phyloP scores from a whole-genome alignment of 2,888 invertebrate species.

The Patella depressa region DNA sequence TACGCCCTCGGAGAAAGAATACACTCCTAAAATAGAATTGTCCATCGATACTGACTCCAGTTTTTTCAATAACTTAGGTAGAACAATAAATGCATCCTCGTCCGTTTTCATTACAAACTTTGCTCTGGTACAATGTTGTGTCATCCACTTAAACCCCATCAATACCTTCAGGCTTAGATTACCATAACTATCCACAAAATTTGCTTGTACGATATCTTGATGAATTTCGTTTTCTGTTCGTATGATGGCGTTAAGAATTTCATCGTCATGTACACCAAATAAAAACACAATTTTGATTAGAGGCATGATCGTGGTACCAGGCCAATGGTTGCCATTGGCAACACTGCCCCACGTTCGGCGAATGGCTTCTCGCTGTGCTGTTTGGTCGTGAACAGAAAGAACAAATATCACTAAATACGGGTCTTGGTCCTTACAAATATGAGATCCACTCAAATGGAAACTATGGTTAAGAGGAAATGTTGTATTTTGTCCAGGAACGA shows the following conservation, averaged over 20 bases:
- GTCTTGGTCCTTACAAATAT: slow-evolving; percentile 18
- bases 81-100: slow-evolving; percentile 4
- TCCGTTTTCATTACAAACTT: slow-evolving; percentile 16
- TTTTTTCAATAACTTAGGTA: neutral
- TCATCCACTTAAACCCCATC: slow-evolving; percentile 6
- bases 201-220: slow-evolving; percentile 13
- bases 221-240: neutral
- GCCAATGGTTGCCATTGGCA: neutral
- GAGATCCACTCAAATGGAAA: neutral
- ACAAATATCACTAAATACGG: neutral
- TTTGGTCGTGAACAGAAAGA: neutral
- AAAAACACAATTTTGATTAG: neutral
- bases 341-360: neutral
- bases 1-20: neutral
- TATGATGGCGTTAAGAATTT: neutral
- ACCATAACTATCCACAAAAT: slow-evolving; percentile 9
- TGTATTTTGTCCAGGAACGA: no score
- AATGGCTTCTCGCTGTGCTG: neutral
- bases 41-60: neutral
- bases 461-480: no score
- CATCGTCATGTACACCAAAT: neutral
- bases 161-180: slow-evolving; percentile 15
- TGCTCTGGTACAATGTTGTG: neutral
- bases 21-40: neutral
- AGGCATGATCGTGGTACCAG: neutral